Conservation (phyloP, 2,797 vertebrate genomes). For the Spinibarbus caldwelli region DNA sequence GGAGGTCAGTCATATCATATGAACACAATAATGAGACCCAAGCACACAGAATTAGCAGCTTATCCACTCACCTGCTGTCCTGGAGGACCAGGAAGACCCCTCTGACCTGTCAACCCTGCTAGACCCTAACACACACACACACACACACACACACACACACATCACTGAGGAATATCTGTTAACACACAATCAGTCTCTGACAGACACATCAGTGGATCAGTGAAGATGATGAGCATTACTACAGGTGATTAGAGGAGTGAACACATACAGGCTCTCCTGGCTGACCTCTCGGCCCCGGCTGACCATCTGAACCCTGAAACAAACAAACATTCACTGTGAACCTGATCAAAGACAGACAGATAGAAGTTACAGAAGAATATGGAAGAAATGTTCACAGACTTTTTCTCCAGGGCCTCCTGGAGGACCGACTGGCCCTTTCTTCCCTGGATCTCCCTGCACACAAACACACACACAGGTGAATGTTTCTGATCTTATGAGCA, state of each 20-base stretch:
- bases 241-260: background rate
- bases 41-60: background rate
- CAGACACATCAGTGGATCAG: background rate
- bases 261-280: constrained; percentile 91
- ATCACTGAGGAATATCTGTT: background rate
- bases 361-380: background rate
- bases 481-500: background rate
- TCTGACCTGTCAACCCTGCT: constrained; percentile 81
- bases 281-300: constrained; percentile 90
- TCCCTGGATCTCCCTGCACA: constrained; percentile 86
- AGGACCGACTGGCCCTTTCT: constrained; percentile 82
- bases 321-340: background rate
- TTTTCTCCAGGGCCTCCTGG: constrained; percentile 85
- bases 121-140: constrained; percentile 76
- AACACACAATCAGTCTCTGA: constrained; percentile 12
- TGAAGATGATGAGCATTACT: background rate
- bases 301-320: constrained; percentile 90
- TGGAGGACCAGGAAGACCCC: constrained; percentile 79
- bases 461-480: constrained; percentile 8
- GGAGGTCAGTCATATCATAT: background rate
- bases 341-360: constrained; percentile 21
- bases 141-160: background rate
- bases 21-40: background rate
- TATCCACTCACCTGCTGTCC: constrained; percentile 79
- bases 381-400: constrained; percentile 71